Base-by-base conservation (phyloP, 2,888 invertebrate species). In the Lampropteryx suffumata region DNA sequence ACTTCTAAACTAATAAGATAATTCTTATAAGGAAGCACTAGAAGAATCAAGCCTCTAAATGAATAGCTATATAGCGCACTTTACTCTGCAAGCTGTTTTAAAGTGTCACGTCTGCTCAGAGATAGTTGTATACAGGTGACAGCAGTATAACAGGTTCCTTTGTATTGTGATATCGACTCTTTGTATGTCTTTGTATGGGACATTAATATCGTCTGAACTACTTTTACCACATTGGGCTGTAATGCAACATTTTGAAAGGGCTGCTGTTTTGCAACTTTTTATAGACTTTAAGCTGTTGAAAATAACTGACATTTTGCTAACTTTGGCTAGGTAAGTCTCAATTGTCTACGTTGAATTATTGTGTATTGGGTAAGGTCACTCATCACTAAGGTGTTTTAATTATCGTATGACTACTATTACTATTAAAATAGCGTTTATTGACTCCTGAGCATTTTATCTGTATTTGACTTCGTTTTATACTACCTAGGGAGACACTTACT, bases 41-140 rank as follows among this genome's bases (percentile, higher is more conserved):
- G 17, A 4, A 17, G 17, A 24, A 24, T 24, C 21, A 21, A 24
- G 3, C 6, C n/a, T 17, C 21, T 21, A 12, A 32, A 9, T 24
- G 0, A 10, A 41, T 2, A 1, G 1, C 0, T 0, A 10, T 26
- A 42, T 11, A 13, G 11, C 9, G 24, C 37, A 37, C 11, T 37
- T 45, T 45, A 14, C 9, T 4, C 9, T 37, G 26, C 30, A 10
- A 30, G 32, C 36, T 5, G 6, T 11, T 32, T 26, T 13, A 21
- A 21, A 28, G 36, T 36, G 36, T n/a, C 35, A 28, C 13, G 11
- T n/a, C 14, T 62, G 67, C 71, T 9, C 27, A 30, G 72, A 70
- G 71, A 76, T 73, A 74, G 73, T 73, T 50, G 55, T 42, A 48
- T 69, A 80, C 86, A 85, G 84, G 84, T 86, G 84, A 79, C 77